Evolutionary conservation across 2,113 vertebrate genomes (phyloP), one percentile per base, ranked within the genome.

Genomic region (Casuarius casuarius): DNA sequence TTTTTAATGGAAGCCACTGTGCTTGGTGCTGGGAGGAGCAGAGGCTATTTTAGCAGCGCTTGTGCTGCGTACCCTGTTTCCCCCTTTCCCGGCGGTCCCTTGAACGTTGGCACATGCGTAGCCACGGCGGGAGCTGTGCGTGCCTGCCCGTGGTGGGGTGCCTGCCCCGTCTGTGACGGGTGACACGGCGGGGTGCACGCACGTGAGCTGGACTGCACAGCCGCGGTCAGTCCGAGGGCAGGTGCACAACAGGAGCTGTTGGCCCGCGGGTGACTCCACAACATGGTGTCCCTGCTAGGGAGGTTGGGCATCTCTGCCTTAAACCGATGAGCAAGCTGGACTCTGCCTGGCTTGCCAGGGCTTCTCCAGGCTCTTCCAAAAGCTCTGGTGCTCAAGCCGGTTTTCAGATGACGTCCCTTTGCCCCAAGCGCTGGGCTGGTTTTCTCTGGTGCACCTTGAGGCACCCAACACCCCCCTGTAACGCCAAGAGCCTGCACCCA

Each of bases 81-180:
- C 29, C 9, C 0, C 3, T 12, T 26, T 28, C 59, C 44, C 48
- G 2, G 9, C 4, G 29, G 20, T 70, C 16, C n/a, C 31, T 21
- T 5, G 62, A 38, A 10, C 4, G 0, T 1, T 38, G 88, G 18
- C 1, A 9, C 0, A 1, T 46, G 33, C 71, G 31, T 16, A 52
- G 73, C 90, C 1, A 0, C 12, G 63, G 26, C 44, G 76, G 49
- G 66, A n/a, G 38, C 85, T 66, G 83, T 65, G 17, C 8, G 0
- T 5, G 7, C 66, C 66, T 33, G 46, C 46, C 18, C 7, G 7
- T 19, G 46, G 18, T 48, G 46, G 46, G 46, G 46, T 7, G 18
- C 18, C 3, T 48, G 46, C 46, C 46, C 46, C 18, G 18, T 18
- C 73, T 59, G 40, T 6, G 31, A 10, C 48, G 22, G 25, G 4